phyloP scores from a whole-genome alignment of 1,140 invertebrate species.

The Psix sp. region DNA sequence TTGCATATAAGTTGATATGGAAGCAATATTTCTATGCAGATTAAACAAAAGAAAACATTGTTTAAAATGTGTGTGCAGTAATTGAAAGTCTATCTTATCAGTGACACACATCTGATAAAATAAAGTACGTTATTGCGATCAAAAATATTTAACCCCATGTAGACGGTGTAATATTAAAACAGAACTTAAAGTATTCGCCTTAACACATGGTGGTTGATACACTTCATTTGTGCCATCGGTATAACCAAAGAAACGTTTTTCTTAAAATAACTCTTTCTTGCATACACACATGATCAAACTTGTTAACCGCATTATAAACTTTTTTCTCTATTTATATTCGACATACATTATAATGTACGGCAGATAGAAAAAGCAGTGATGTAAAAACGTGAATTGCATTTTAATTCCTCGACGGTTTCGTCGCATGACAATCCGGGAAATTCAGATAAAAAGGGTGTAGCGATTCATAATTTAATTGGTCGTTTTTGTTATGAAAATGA shows the following conservation, averaged over 20 bases:
- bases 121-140: too few species aligned
- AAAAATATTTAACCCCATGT: too few species aligned
- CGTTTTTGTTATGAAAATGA: background rate
- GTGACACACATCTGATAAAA: too few species aligned
- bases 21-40: too few species aligned
- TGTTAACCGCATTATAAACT: constrained; percentile 18
- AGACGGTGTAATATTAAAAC: too few species aligned
- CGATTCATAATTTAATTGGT: background rate
- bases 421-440: constrained; percentile 1
- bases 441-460: background rate
- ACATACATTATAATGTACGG: constrained; percentile 10
- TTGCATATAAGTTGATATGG: too few species aligned
- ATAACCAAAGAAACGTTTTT: constrained; percentile 14
- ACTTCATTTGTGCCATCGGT: background rate
- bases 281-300: constrained; percentile 4
- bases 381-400: constrained; percentile 4
- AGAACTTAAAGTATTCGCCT: too few species aligned
- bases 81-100: too few species aligned
- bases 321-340: constrained; percentile 16
- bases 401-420: constrained; percentile 1
- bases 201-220: constrained; percentile 1
- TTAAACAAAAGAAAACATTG: too few species aligned
- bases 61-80: too few species aligned
- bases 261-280: constrained; percentile 23
- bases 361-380: background rate